Evolutionary conservation across 2,797 vertebrate species (phyloP).

Genomic region (Cryptoprocta ferox): DNA sequence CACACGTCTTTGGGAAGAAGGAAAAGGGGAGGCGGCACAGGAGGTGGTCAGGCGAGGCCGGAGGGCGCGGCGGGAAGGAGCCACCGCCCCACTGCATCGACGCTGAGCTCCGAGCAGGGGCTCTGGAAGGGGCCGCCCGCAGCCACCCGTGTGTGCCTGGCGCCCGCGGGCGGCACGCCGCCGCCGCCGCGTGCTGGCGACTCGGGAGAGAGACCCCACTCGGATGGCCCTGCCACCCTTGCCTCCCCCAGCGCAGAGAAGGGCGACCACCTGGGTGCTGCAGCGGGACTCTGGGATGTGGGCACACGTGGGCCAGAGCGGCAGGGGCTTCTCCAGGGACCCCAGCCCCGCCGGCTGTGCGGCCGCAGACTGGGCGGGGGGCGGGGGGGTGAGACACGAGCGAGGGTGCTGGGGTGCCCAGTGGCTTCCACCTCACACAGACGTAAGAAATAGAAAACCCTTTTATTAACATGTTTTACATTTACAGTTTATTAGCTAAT

Average conservation of each 20-base stretch:
- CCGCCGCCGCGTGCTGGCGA: not conserved
- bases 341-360: not conserved
- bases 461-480: constrained; percentile 90
- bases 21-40: not conserved
- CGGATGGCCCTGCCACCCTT: not conserved
- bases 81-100: not conserved
- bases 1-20: not conserved
- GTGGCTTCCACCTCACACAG: constrained; percentile 71
- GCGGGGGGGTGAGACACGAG: not conserved
- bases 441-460: constrained; percentile 86
- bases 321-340: not conserved
- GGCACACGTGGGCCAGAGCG: not conserved
- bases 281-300: not conserved
- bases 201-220: not conserved
- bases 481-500: constrained; percentile 95
- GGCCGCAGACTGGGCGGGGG: not conserved
- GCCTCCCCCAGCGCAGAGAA: not conserved
- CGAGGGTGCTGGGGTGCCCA: constrained; percentile 44
- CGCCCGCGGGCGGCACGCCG: not conserved
- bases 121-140: not conserved
- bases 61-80: not conserved
- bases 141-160: not conserved
- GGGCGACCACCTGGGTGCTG: not conserved
- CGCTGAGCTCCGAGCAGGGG: not conserved
- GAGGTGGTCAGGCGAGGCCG: not conserved